phyloP scores from a whole-genome alignment of 2,797 vertebrate species.

The Sciaenops ocellatus region DNA sequence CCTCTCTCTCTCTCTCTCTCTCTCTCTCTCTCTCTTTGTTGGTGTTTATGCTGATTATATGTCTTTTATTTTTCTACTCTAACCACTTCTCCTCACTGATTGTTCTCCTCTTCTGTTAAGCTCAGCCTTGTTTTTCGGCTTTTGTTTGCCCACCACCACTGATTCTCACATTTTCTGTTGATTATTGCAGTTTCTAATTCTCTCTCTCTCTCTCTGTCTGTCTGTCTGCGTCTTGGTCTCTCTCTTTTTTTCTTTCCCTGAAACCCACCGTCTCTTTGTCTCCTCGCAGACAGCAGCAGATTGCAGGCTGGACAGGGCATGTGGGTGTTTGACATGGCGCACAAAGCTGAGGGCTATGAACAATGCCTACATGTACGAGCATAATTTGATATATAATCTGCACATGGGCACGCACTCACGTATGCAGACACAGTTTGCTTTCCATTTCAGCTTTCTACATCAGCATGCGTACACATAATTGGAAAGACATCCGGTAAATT shows the following conservation, averaged over 20 bases:
- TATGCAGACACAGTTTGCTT: neutral
- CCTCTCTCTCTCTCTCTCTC: neutral
- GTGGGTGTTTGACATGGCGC: conserved; percentile 68
- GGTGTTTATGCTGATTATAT: conserved; percentile 7
- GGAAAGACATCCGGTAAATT: conserved; percentile 43
- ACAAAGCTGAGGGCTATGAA: conserved; percentile 55
- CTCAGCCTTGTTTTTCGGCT: neutral
- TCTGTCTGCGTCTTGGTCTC: neutral
- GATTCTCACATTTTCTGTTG: conserved; percentile 37
- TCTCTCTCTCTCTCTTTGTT: conserved; percentile 5
- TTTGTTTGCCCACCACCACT: neutral
- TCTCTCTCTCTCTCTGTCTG: neutral
- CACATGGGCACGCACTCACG: neutral
- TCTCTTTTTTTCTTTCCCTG: conserved; percentile 11
- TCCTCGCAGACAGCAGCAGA: conserved; percentile 69
- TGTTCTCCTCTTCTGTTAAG: neutral
- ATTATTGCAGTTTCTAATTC: conserved; percentile 48
- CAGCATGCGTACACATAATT: conserved; percentile 22
- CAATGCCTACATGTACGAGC: conserved; percentile 50
- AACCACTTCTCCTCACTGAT: neutral
- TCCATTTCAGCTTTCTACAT: conserved; percentile 21
- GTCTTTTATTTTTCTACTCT: conserved; percentile 18
- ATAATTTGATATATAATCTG: conserved; percentile 54
- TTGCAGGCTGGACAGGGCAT: conserved; percentile 68
- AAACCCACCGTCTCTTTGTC: conserved; percentile 56